Base-by-base conservation (phyloP, 1,140 invertebrate species). In the Manduca sexta region DNA sequence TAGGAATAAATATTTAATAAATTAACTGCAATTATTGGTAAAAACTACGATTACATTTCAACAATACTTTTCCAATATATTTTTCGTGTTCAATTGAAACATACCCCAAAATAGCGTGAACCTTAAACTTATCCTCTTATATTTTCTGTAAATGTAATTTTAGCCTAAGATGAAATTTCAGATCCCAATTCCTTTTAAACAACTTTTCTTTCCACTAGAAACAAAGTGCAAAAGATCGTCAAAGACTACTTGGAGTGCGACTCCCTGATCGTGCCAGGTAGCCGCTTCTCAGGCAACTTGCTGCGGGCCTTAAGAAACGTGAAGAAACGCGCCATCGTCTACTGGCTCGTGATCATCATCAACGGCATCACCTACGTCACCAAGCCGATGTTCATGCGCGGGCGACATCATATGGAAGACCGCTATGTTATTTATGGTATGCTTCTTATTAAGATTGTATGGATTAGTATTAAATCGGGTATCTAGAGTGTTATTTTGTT, bases 321-420 rank as follows among this genome's bases (percentile, higher is more conserved):
- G 1, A 65, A 69, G 45, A 50, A 17, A 15, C 49, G 65, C 10
- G 63, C 54, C 3, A 43, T 53, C 3, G 13, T 46, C 5, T 56
- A 54, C 17, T 70, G 68, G 64, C 3, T 55, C 2, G 15, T 59
- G 2, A 15, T 64, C 8, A 46, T 58, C 5, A 13, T 31, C 0
- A 56, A 66, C 35, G 60, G 55, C 2, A 11, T 49, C 1, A 18
- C 63, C 0, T 72, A 67, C 18, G 8, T 60, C 2, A 4, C 49
- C 0, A 37, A 50, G 7, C 60, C 69, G 1, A 26, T 64, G 3
- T 17, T 67, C 1, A 46, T 38, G 5, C 49, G 60, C 16, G 66
- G 61, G 8, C 16, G 50, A 13, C 55, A 64, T 33, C 42, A 57
- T 12, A 48, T 56, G n/a, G 47, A 55, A 30, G 63, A 66, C 18